Conservation (phyloP, 2,113 vertebrate species). For the Oryzias melastigma region DNA sequence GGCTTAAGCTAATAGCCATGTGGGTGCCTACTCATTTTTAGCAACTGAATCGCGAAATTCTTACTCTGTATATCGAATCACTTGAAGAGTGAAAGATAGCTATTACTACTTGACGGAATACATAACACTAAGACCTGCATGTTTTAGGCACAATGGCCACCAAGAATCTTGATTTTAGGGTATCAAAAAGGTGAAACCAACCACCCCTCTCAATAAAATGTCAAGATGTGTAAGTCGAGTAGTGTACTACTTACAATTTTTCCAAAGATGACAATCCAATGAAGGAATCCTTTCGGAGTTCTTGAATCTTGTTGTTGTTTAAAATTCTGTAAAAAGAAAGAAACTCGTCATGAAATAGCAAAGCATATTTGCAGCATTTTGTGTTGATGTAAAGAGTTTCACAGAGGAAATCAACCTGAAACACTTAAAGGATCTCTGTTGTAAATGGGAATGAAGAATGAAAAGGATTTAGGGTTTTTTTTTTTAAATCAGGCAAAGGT, state of each 20-base stretch:
- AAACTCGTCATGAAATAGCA: neutral
- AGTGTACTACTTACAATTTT: constrained; percentile 86
- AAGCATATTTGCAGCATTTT: neutral
- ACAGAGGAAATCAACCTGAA: constrained; percentile 2
- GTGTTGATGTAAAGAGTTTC: neutral
- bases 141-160: neutral
- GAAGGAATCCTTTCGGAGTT: constrained; percentile 93
- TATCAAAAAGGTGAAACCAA: no score
- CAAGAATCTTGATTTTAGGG: no score
- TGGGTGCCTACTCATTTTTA: constrained; percentile 24
- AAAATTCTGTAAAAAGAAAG: constrained; percentile 82
- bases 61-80: constrained; percentile 6
- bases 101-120: constrained; percentile 19
- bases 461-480: constrained; percentile 22
- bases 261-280: constrained; percentile 86
- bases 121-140: constrained; percentile 8
- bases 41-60: constrained; percentile 42
- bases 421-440: constrained; percentile 23
- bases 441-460: constrained; percentile 17
- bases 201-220: no score
- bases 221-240: no score
- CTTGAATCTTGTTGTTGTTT: constrained; percentile 96
- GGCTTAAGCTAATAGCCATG: constrained; percentile 34
- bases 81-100: constrained; percentile 34
- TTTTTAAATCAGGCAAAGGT: neutral